These are phyloP conservation scores for Corythaixoides concolor DNA, from an alignment of 2,113 vertebrate species.

Conservation along the genomic window DNA sequence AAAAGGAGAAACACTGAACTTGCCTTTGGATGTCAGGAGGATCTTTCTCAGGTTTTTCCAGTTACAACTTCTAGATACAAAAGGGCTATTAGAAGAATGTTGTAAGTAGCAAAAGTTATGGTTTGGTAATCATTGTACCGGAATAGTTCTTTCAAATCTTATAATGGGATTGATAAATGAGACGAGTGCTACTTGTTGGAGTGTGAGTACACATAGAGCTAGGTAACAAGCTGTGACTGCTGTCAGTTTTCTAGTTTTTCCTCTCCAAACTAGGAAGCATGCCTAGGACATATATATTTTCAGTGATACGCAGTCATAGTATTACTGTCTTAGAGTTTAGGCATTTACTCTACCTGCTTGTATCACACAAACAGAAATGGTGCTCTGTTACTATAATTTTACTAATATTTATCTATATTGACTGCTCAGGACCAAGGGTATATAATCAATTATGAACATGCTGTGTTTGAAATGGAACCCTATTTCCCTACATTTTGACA, in stretches of 20 bases:
- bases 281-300: not conserved
- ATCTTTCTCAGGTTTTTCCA: not conserved
- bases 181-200: not conserved
- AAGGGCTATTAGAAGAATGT: not conserved
- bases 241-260: not conserved
- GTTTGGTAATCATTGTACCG: not conserved
- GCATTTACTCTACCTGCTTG: not conserved
- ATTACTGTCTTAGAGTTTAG: not conserved
- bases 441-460: not conserved
- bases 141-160: not conserved
- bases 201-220: not conserved
- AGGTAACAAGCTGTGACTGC: not conserved
- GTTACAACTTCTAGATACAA: not conserved
- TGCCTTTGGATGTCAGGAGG: not conserved
- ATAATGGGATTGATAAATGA: not conserved
- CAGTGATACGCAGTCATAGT: not conserved
- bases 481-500: not conserved
- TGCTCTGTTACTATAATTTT: not conserved
- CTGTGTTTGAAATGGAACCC: constrained; percentile 1
- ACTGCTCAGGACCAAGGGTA: not conserved
- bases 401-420: not conserved
- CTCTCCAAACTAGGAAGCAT: not conserved
- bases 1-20: not conserved
- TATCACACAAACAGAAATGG: not conserved
- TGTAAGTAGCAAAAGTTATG: not conserved